Evolutionary conservation across 2,113 vertebrate genomes (phyloP), one percentile per base, ranked within the genome.

Genomic region (Piaya cayana): DNA sequence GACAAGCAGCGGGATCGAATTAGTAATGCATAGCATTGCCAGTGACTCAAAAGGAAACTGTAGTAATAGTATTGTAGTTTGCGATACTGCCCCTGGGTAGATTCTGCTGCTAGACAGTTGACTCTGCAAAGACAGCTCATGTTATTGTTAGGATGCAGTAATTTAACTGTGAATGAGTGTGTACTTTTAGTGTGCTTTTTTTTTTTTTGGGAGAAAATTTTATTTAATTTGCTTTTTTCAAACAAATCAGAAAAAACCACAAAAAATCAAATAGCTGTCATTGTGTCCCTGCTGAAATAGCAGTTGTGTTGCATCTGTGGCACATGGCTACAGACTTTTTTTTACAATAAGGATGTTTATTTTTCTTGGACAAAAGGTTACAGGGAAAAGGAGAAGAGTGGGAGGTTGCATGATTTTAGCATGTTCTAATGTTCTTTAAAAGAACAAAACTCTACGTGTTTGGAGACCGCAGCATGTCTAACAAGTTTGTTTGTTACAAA

Each of bases 21-120:
- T 93, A 82, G 85, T 88, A 85, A 82, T 63, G 70, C 87, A 42
- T 93, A 84, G 86, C 65, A 34, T 53, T 85, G 62, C 55, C 30
- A 49, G 45, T 88, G 94, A 94, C 93, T 97, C 87, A 92, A 62
- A 86, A 82, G 82, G 91, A 91, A 95, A 30, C 49, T 25, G 30
- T 59, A 85, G 78, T 72, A 80, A 65, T 50, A 45, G 20, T 55
- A 11, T 18, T 59, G 75, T 67, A 67, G 50, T 45, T 82, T 75
- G 34, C 5, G 6, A n/a, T 89, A 37, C 47, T 91, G 87, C 84
- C 63, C 27, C 74, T 68, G 83, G 50, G 67, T 94, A 62, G 55
- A 29, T 88, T 59, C 37, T 94, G 52, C 79, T 70, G 37, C 64
- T 55, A 26, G 64, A 45, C 32, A 52, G 64, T 74, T 91, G 63